Evolutionary conservation across 2,888 invertebrate species (phyloP), one percentile per base, ranked within the genome.

Genomic region (Yponomeuta sedellus): DNA sequence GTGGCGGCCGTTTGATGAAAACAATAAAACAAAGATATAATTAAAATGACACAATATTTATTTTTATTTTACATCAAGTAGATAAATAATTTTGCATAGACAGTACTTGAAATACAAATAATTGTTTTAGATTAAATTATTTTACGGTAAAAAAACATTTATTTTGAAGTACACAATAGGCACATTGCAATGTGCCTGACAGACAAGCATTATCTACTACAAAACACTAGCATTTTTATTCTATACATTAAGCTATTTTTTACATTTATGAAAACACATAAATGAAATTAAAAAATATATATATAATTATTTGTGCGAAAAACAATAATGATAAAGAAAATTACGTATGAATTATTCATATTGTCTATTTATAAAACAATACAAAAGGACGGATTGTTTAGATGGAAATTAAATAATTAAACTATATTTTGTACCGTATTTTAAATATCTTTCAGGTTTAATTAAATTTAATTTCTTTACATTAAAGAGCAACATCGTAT

Each of bases 41-140:
- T 52, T 52, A 52, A 52, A 52, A 52, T 52, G 44, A 52, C 44
- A 52, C 44, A 34, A 34, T 34, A 52, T 52, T 52, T 52, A 52
- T 52, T 52, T 52, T 52, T 16, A 52, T 52, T 52, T 16, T 52
- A 52, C 44, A 52, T 16, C 44, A 16, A 52, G 44, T 52, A 52
- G 44, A 52, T 52, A 52, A 52, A 52, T 52, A 52, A 52, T 52
- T 52, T 52, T 52, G 44, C 44, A 52, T 16, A 52, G 16, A 52
- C 44, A 52, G 16, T 16, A 34, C 16, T 52, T 52, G 16, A 12
- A 16, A 52, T 16, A 52, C 12, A 16, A 52, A 52, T 12, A 52
- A 52, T 34, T 34, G 8, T 34, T 34, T 34, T 34, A 34, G 8
- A 34, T 34, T 34, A 34, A 34, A 6, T 34, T 34, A 34, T 34